phyloP scores from a whole-genome alignment of 2,888 invertebrate species.

The Busseola fusca region DNA sequence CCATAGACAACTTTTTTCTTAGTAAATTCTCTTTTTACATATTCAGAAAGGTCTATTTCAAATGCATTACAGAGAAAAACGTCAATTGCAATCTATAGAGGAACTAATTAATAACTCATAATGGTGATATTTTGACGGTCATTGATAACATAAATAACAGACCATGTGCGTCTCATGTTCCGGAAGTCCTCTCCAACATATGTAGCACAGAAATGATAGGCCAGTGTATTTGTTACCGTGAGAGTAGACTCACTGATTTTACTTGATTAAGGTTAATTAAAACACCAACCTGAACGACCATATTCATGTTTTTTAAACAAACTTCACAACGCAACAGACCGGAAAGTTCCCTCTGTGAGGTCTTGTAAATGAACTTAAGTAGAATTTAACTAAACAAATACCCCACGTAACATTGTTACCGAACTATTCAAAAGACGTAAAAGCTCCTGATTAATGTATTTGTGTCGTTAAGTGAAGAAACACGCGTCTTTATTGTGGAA shows the following conservation, averaged over 20 bases:
- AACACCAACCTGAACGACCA: conserved; percentile 63
- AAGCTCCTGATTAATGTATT: conserved; percentile 79
- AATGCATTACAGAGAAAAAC: conserved; percentile 7
- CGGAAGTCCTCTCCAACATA: conserved; percentile 58
- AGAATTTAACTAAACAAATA: conserved; percentile 54
- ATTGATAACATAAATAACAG: conserved; percentile 52
- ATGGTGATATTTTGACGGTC: conserved; percentile 53
- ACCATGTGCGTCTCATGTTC: conserved; percentile 56
- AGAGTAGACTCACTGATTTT: conserved; percentile 71
- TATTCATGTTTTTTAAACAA: conserved; percentile 69
- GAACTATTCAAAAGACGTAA: conserved; percentile 57
- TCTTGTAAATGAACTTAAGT: conserved; percentile 44
- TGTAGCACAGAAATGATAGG: conserved; percentile 68
- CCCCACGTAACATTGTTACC: conserved; percentile 43
- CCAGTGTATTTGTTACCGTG: conserved; percentile 76
- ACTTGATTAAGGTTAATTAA: conserved; percentile 85
- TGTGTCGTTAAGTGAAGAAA: conserved; percentile 84
- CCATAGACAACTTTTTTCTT: not conserved
- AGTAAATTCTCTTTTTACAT: not conserved
- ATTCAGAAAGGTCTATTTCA: not conserved
- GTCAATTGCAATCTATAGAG: conserved; percentile 38
- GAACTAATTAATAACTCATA: conserved; percentile 46
- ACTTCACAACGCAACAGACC: conserved; percentile 48
- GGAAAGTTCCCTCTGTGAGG: conserved; percentile 44
- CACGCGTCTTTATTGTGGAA: conserved; percentile 80